phyloP scores from a whole-genome alignment of 2,113 vertebrate genomes.

The Ramphastos sulfuratus region DNA sequence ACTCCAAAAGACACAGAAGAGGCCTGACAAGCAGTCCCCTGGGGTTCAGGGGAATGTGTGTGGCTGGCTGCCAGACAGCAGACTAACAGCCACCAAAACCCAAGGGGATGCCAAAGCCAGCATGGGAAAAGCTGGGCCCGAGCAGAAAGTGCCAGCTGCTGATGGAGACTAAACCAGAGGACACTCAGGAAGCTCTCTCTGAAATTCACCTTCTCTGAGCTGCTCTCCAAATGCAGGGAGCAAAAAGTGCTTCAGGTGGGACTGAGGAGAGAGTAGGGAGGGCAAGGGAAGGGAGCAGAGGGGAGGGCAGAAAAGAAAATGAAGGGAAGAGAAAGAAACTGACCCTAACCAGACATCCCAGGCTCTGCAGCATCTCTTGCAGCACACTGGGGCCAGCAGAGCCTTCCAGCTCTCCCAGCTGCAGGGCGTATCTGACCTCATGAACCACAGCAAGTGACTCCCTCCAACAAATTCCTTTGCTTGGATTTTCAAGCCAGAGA shows the following conservation, averaged over 20 bases:
- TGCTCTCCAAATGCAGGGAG: background rate
- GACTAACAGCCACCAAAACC: too few species aligned
- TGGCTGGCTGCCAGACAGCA: background rate
- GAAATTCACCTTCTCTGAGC: background rate
- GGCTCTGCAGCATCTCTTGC: background rate
- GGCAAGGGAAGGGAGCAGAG: too few species aligned
- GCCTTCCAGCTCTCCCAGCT: background rate
- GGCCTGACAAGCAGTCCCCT: background rate
- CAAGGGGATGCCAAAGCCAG: too few species aligned
- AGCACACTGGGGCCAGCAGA: background rate
- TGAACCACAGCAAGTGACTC: background rate
- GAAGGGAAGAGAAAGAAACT: background rate
- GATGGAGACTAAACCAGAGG: background rate
- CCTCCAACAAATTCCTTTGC: background rate
- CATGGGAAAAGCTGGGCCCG: background rate
- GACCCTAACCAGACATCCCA: background rate
- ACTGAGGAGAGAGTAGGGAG: background rate
- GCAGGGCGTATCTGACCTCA: background rate
- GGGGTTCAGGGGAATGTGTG: fast-evolving
- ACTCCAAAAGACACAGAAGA: background rate
- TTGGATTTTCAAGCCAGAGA: background rate
- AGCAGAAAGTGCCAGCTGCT: background rate
- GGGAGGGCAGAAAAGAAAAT: too few species aligned
- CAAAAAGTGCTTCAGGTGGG: background rate
- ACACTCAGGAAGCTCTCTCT: background rate